Evolutionary conservation across 2,888 invertebrate genomes (phyloP).

Genomic region (Parasteatoda lunata): DNA sequence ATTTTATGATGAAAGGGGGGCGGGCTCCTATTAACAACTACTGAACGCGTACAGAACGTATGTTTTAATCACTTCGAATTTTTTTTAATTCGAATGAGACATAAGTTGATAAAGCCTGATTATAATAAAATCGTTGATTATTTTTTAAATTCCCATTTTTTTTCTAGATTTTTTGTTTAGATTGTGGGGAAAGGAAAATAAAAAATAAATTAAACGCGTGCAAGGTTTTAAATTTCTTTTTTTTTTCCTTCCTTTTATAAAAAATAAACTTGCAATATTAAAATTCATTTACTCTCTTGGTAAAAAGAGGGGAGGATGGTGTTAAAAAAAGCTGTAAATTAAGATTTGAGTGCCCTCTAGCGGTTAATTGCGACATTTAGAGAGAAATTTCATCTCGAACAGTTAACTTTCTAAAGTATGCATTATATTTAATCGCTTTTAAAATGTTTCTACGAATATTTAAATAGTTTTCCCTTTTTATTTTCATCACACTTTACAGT

Average conservation of each 20-base stretch:
- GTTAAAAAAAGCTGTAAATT: conserved; percentile 58
- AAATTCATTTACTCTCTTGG: conserved; percentile 46
- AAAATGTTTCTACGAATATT: conserved; percentile 61
- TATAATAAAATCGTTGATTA: neutral
- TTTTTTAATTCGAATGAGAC: neutral
- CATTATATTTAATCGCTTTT: conserved; percentile 63
- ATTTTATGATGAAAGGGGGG: too few relatives aligned
- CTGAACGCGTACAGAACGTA: neutral
- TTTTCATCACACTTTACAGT: neutral
- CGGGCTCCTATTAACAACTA: too few relatives aligned
- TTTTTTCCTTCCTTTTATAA: conserved; percentile 40
- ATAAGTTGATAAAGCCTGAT: neutral
- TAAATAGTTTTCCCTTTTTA: conserved; percentile 40
- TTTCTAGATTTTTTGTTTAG: neutral
- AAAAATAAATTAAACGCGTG: neutral
- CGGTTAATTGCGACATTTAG: conserved; percentile 63
- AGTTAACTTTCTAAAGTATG: conserved; percentile 59
- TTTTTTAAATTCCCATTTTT: neutral
- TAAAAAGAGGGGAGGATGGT: neutral
- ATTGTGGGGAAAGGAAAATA: neutral
- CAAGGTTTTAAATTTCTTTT: conserved; percentile 22
- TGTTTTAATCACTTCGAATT: neutral
- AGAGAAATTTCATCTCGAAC: conserved; percentile 41
- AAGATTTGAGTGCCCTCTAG: conserved; percentile 63
- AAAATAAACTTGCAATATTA: conserved; percentile 37